phyloP scores from a whole-genome alignment of 2,113 vertebrate species.

The Siniperca knerii region DNA sequence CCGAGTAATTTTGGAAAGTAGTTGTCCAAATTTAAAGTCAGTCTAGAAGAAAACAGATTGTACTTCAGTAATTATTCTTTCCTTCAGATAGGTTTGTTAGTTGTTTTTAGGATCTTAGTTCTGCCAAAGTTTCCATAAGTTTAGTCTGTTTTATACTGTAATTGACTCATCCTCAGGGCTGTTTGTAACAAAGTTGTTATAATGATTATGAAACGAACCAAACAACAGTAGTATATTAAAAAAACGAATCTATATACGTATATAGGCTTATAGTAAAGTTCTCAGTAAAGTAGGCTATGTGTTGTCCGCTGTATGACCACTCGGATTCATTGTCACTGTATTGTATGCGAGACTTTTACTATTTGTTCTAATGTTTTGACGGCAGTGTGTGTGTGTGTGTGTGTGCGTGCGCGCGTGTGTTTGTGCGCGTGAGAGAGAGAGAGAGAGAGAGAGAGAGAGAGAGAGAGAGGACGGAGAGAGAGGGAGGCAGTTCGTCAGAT shows the following conservation, averaged over 20 bases:
- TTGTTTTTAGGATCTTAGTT: neutral
- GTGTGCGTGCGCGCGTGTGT: neutral
- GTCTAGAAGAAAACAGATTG: neutral
- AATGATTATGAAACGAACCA: neutral
- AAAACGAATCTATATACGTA: neutral
- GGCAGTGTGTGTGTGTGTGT: neutral
- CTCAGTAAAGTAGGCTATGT: neutral
- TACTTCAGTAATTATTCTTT: neutral
- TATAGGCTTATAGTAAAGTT: neutral
- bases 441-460: conserved; percentile 25
- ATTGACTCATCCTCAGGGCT: neutral
- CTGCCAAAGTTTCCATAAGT: conserved; percentile 4
- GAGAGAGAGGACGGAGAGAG: conserved; percentile 43
- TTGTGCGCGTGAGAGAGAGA: conserved; percentile 1
- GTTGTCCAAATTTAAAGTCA: neutral
- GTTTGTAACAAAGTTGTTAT: neutral
- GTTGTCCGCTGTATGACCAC: too few species aligned
- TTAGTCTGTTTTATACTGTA: neutral
- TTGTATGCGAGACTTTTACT: conserved; percentile 35
- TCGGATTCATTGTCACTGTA: neutral
- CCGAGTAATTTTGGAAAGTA: conserved; percentile 40
- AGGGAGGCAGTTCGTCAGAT: conserved; percentile 64
- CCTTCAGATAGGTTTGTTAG: neutral
- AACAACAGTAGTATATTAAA: neutral
- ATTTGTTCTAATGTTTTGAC: conserved; percentile 51